Conservation (phyloP, 2,888 invertebrate genomes). For the Heliconius ethilla region DNA sequence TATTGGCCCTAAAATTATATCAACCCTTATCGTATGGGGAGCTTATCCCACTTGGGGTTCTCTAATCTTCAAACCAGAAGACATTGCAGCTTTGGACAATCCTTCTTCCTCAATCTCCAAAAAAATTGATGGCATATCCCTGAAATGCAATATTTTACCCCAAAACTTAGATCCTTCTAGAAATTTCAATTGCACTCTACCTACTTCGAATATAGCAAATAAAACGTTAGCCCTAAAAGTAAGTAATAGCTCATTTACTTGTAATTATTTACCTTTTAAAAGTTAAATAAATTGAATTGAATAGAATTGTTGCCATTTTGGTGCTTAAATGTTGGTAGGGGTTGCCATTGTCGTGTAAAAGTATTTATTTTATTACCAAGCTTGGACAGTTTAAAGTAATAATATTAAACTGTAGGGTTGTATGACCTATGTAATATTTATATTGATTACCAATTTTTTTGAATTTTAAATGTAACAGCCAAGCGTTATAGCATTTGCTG, state of each 20-base stretch:
- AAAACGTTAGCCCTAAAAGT: conserved; percentile 47
- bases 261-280: conserved; percentile 55
- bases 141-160: conserved; percentile 53
- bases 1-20: conserved; percentile 89
- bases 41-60: conserved; percentile 89
- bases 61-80: conserved; percentile 79
- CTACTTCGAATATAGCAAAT: conserved; percentile 34
- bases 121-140: conserved; percentile 45
- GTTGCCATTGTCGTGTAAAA: conserved; percentile 11
- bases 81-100: conserved; percentile 43
- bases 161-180: conserved; percentile 43
- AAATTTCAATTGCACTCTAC: conserved; percentile 56
- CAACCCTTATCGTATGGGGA: conserved; percentile 86
- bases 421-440: not conserved
- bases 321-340: conserved; percentile 22
- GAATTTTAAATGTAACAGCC: conserved; percentile 5
- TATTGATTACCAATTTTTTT: conserved; percentile 9
- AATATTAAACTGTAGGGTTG: not conserved
- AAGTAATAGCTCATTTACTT: conserved; percentile 54
- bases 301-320: conserved; percentile 6
- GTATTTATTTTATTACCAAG: conserved; percentile 35
- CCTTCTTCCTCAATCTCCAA: conserved; percentile 21
- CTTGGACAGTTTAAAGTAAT: conserved; percentile 2
- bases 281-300: conserved; percentile 25
- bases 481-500: conserved; percentile 40